Conservation (phyloP, 2,888 invertebrate species). For the Tipula helvola region DNA sequence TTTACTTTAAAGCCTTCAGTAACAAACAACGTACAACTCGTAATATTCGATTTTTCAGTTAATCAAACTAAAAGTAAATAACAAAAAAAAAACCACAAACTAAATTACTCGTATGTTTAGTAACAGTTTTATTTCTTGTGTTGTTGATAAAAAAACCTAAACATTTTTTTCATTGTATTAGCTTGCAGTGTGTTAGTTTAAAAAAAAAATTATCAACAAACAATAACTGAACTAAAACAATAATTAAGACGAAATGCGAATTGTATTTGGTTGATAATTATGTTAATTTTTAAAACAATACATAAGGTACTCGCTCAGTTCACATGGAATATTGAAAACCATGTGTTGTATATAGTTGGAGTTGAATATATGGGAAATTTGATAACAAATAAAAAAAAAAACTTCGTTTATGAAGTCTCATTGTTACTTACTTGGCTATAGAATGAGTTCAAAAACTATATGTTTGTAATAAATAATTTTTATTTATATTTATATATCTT, state of each 20-base stretch:
- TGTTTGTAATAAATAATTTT: background rate
- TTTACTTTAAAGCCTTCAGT: background rate
- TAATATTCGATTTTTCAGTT: background rate
- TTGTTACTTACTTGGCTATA: background rate
- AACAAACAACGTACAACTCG: background rate
- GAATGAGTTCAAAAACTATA: background rate
- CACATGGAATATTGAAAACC: background rate
- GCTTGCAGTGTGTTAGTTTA: background rate
- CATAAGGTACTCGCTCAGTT: background rate
- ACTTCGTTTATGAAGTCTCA: background rate
- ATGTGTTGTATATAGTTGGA: background rate
- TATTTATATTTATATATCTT: background rate
- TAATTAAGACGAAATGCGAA: background rate
- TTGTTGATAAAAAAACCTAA: background rate
- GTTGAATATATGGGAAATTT: background rate
- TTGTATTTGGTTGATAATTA: background rate
- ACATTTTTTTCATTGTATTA: background rate
- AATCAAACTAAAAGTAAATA: background rate
- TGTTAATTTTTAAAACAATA: background rate
- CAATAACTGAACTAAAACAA: background rate
- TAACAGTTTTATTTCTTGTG: background rate
- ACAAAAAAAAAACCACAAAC: background rate
- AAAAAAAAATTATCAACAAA: background rate
- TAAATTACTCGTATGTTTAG: background rate
- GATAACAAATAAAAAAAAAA: background rate